Evolutionary conservation across 2,113 vertebrate genomes (phyloP).

Genomic region (Dasyprocta punctata): DNA sequence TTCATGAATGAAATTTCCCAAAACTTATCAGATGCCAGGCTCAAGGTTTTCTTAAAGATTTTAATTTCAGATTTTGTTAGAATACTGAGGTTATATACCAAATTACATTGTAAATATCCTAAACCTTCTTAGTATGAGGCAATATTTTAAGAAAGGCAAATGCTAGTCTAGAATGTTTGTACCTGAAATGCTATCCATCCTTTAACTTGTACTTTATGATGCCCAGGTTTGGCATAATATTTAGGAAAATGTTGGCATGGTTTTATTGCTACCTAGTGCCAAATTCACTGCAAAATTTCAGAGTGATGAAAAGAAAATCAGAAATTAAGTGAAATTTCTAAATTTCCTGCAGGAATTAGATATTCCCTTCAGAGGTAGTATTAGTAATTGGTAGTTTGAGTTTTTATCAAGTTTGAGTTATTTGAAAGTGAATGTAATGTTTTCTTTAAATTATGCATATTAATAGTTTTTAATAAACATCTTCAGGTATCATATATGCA

Average conservation of each 20-base stretch:
- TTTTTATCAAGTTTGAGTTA: neutral
- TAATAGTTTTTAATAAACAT: constrained; percentile 7
- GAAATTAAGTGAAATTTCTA: neutral
- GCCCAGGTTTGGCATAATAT: neutral
- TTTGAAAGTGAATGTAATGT: neutral
- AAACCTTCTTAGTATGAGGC: constrained; percentile 16
- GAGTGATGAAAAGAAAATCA: constrained; percentile 39
- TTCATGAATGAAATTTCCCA: constrained; percentile 66
- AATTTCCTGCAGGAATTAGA: neutral
- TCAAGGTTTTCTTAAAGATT: neutral
- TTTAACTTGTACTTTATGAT: constrained; percentile 25
- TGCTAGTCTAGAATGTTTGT: neutral
- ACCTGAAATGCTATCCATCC: neutral
- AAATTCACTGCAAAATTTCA: constrained; percentile 44
- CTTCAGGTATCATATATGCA: neutral
- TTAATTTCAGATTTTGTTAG: neutral
- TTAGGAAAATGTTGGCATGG: constrained; percentile 53
- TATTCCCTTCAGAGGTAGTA: neutral
- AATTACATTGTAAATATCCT: constrained; percentile 59
- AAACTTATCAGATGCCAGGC: neutral
- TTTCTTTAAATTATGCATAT: constrained; percentile 7
- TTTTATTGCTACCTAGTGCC: neutral
- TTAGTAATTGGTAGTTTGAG: neutral
- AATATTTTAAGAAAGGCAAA: constrained; percentile 13
- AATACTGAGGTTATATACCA: neutral